Percentiles rank a stretch among this genome's conserved stretches.
Conservation (phyloP, 2,797 vertebrate species). For the Arnoldichthys spilopterus region DNA sequence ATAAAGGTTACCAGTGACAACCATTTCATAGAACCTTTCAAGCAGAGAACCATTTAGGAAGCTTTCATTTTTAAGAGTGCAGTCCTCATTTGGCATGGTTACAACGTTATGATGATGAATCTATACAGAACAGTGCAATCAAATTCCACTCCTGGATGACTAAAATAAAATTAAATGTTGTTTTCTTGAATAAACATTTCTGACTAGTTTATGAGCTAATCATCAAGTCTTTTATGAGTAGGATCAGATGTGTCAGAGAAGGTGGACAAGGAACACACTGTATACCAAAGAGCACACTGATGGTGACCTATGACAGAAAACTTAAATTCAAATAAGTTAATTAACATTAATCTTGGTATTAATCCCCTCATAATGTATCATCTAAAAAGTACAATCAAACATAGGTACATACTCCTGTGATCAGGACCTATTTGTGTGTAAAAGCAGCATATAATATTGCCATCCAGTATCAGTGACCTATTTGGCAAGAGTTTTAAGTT, state of each 20-base stretch:
- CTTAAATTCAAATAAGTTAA: neutral
- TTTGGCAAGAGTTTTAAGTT: constrained; percentile 33
- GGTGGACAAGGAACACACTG: neutral
- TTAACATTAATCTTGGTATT: neutral
- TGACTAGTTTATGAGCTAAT: constrained; percentile 42
- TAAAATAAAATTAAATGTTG: neutral
- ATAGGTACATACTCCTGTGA: neutral
- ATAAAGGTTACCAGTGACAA: neutral
- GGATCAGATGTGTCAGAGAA: constrained; percentile 28
- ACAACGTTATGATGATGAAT: neutral
- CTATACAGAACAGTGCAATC: neutral
- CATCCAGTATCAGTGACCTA: constrained; percentile 39
- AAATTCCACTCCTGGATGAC: constrained; percentile 7
- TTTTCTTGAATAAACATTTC: neutral
- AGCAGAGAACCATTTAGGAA: neutral
- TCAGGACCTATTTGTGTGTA: neutral
- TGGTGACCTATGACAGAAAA: constrained; percentile 1
- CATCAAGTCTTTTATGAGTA: constrained; percentile 20
- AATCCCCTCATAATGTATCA: neutral
- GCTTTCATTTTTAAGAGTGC: neutral
- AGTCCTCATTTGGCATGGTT: neutral
- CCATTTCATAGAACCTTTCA: neutral
- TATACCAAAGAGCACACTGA: neutral
- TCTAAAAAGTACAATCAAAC: neutral
- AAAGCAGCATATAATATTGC: neutral